Evolutionary conservation across 2,113 vertebrate genomes (phyloP), one percentile per base, ranked within the genome.

Genomic region (Pseudorasbora parva): DNA sequence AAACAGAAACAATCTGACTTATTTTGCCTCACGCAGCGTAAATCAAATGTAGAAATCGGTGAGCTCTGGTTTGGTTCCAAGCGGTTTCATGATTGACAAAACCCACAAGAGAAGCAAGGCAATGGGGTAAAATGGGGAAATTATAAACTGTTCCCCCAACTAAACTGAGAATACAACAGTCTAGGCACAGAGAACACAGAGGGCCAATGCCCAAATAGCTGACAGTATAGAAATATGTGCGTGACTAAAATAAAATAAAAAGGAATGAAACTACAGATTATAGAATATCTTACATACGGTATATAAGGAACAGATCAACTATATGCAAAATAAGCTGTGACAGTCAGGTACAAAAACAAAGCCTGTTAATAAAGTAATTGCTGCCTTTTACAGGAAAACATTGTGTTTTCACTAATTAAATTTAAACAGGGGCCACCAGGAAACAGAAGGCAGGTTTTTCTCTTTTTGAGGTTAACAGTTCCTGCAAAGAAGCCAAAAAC

Each of bases 151-250:
- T 33, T 10, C n/a, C 30, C 64, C 30, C 25, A 77, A 51, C 17
- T 45, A 14, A 43, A 30, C 57, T 82, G 73, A 82, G 83, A 79
- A 84, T 82, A 89, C 86, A 49, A 75, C 11, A 71, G 85, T 62
- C 79, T 89, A 94, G 92, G 92, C 91, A 93, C 92, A 91, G 89
- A 84, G 88, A 82, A 80, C 60, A 47, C 37, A 57, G 79, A 86
- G 83, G 76, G 89, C 89, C 78, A 84, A 89, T 90, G 88, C 87
- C 84, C 85, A 84, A 2, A 80, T 43, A 62, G 57, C 82, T 86
- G 84, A 78, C 88, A 90, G 88, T 89, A 85, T 88, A 84, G 76
- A 89, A 89, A 81, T n/a, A n/a, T 57, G 30, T 45, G 14, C 8
- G 64, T 7, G 4, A 68, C 30, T 37, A 21, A n/a, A 23, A 25